phyloP scores from a whole-genome alignment of 2,888 invertebrate species.

The Dromius quadrimaculatus region DNA sequence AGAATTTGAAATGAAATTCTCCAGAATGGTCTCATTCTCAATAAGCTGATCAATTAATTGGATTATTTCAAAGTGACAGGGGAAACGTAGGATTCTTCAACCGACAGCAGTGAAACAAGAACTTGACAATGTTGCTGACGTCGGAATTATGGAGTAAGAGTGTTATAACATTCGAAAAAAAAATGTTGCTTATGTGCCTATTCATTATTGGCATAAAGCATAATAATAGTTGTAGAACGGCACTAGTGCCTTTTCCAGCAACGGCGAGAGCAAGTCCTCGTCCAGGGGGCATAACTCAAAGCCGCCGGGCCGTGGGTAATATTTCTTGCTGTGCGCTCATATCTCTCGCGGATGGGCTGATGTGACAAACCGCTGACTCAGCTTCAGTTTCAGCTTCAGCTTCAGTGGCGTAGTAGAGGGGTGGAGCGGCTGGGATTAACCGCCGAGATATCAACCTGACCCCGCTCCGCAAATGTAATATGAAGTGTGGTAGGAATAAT shows the following conservation, averaged over 20 bases:
- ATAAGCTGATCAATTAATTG: too few relatives aligned
- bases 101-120: too few relatives aligned
- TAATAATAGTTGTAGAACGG: too few relatives aligned
- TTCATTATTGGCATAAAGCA: too few relatives aligned
- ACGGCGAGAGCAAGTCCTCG: constrained; percentile 56
- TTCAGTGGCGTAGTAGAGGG: constrained; percentile 9
- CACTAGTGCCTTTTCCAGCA: too few relatives aligned
- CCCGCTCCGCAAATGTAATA: constrained; percentile 60
- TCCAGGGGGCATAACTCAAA: constrained; percentile 65
- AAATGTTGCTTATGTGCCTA: too few relatives aligned
- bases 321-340: constrained; percentile 64
- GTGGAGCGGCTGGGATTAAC: constrained; percentile 42
- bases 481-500: constrained; percentile 66
- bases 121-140: too few relatives aligned
- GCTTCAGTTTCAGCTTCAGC: constrained; percentile 54
- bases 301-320: constrained; percentile 62
- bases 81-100: too few relatives aligned
- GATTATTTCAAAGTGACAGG: too few relatives aligned
- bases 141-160: too few relatives aligned
- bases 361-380: constrained; percentile 66
- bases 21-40: too few relatives aligned
- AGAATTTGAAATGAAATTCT: background rate
- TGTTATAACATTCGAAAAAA: too few relatives aligned
- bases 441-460: constrained; percentile 33
- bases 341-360: constrained; percentile 58